These are phyloP conservation scores for Oriolus oriolus DNA, from an alignment of 2,113 vertebrate species.

Conservation along the genomic window DNA sequence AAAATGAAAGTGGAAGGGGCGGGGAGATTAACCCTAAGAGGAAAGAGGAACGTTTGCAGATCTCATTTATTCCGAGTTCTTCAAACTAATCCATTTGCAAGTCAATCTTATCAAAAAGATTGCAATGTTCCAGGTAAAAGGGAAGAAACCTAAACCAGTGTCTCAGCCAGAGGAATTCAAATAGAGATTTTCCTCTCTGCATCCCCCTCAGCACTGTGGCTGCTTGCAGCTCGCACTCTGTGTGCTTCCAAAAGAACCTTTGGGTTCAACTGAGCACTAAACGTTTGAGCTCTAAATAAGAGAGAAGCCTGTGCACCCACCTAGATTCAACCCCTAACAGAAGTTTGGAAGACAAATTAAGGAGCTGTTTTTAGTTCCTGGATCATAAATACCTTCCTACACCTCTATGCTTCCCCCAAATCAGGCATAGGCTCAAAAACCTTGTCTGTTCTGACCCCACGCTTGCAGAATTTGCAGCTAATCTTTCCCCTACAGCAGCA, in stretches of 20 bases:
- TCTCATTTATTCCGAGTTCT: slow-evolving; percentile 28
- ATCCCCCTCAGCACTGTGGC: background rate
- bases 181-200: background rate
- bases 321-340: background rate
- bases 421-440: background rate
- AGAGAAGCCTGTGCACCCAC: background rate
- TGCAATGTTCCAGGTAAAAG: background rate
- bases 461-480: background rate
- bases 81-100: slow-evolving; percentile 39
- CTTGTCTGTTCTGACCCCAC: background rate
- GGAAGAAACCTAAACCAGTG: background rate
- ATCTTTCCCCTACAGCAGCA: background rate
- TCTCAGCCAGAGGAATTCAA: background rate
- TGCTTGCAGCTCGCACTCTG: background rate
- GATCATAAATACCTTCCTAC: background rate
- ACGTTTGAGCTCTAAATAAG: background rate
- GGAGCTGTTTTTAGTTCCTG: background rate
- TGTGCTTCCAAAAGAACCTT: background rate
- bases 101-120: background rate
- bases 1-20: background rate
- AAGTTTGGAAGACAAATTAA: background rate
- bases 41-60: slow-evolving; percentile 4
- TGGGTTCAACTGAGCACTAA: background rate
- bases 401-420: background rate
- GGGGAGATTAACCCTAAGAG: background rate